Base-by-base conservation (phyloP, 2,888 invertebrate genomes). In the Mamestra brassicae region DNA sequence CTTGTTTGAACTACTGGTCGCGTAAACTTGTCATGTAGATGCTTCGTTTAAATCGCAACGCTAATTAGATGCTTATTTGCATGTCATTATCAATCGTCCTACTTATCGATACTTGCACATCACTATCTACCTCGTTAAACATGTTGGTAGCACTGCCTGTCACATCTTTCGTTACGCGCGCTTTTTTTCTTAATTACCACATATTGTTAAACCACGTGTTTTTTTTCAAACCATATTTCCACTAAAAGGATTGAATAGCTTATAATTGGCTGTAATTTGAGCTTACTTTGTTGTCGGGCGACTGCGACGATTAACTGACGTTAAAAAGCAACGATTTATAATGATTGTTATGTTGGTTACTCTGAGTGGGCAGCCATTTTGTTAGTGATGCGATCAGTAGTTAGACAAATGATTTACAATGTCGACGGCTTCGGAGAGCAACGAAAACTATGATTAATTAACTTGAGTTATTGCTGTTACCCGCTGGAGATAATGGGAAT, bases 241-340 rank as follows among this genome's bases (percentile, higher is more conserved):
- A 93, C 90, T 90, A 94, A 94, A 95, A 94, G 95, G 93, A 94
- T 94, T 96, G 95, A 96, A 96, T 96, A 92, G 94, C 91, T 92
- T 93, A 95, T 96, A 96, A 96, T 96, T 96, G 96, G 95, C 93
- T 95, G 96, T 96, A 96, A 96, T 96, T 95, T 94, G 95, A 95
- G 93, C 92, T 90, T 92, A 94, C 94, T 95, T 96, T 95, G 95
- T 94, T 94, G 94, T 93, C 88, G 92, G 89, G 91, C 90, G 91
- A 90, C 91, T 93, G 90, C 91, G 89, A 91, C 92, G 93, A 93
- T 92, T 94, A 94, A 93, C 91, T 91, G 91, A 90, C 90, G 90
- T 91, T 92, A 91, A 92, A 92, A 93, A 93, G 92, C 89, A 92
- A 92, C 91, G 91, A 93, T 94, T 94, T 94, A 92, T 91, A 91